phyloP scores from a whole-genome alignment of 2,797 vertebrate species.

The Neomorphus geoffroyi region DNA sequence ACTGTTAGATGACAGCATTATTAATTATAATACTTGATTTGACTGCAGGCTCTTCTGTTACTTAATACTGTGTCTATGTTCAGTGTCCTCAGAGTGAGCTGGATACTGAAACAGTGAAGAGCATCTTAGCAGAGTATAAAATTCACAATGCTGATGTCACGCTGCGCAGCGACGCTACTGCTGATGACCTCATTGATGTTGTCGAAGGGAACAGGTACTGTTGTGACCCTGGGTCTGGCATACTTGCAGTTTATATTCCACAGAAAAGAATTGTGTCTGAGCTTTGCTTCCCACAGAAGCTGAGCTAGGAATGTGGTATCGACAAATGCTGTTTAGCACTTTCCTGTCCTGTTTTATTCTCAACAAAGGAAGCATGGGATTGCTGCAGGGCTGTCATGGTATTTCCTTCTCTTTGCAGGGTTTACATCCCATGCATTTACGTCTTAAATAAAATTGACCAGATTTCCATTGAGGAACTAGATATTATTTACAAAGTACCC shows the following conservation, averaged over 20 bases:
- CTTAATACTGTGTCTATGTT: not conserved
- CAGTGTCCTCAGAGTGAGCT: slow-evolving; percentile 93
- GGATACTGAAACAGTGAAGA: slow-evolving; percentile 94
- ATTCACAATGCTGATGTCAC: slow-evolving; percentile 98
- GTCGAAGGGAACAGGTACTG: slow-evolving; percentile 96
- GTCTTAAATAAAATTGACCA: slow-evolving; percentile 99
- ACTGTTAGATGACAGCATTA: not conserved
- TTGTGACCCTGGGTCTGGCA: not conserved
- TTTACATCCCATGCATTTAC: slow-evolving; percentile 98
- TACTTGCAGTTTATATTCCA: not conserved
- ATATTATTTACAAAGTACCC: slow-evolving; percentile 98
- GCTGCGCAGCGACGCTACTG: slow-evolving; percentile 91
- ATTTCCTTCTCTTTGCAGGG: slow-evolving; percentile 74
- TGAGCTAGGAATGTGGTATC: not conserved
- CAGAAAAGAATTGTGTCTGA: not conserved
- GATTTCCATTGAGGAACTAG: slow-evolving; percentile 97
- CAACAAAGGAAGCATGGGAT: not conserved
- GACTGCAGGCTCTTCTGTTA: not conserved
- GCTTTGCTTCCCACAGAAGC: not conserved
- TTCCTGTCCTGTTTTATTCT: no score
- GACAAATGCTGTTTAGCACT: not conserved
- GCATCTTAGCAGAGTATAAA: slow-evolving; percentile 95
- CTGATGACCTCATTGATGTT: slow-evolving; percentile 97
- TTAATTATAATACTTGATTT: not conserved
- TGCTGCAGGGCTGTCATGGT: not conserved